Evolutionary conservation across 2,888 invertebrate genomes (phyloP), one percentile per base, ranked within the genome.

Genomic region (Drosophila parthenogenetica): DNA sequence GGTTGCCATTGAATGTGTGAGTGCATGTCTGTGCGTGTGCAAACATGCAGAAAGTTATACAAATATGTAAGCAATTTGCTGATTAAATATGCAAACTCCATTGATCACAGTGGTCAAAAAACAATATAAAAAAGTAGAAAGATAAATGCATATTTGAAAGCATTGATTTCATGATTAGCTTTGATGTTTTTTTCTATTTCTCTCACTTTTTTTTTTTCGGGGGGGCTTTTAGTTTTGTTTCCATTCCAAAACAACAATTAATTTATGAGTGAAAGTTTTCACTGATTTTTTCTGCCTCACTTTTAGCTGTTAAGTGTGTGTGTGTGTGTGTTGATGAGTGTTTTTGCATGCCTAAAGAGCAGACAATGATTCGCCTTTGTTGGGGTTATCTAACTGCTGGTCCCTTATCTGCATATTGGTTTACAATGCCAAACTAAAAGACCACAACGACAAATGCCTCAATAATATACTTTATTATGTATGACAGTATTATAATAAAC

Each of bases 211-310:
- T 66, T 19, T 19, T 19, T 29, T 29, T 29, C 8, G 29, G 29
- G 8, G 43, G 60, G 67, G 63, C 71, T 76, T 82, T 81, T 73
- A 66, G 79, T 75, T 78, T 72, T 75, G 72, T 81, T 78, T 69
- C 54, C 60, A 68, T 35, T 35, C 35, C 35, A 35, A 39, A 50
- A 46, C 29, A 67, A 73, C 84, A 87, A 88, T 83, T 80, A 88
- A 85, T 85, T 88, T 86, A 88, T 80, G 79, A 88, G 89, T 79
- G 89, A 85, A 85, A 85, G 89, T 84, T 88, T 69, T 35, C 32
- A 32, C 5, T 57, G 32, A n/a, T 51, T 37, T 19, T 39, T 22
- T 25, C 54, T 69, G 22, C 7, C 22, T 22, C 22, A 22, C 2
- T 45, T 17, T n/a, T n/a, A n/a, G n/a, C n/a, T n/a, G n/a, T n/a